Evolutionary conservation across 2,113 vertebrate species (phyloP), one percentile per base, ranked within the genome.

Genomic region (Caracal caracal): DNA sequence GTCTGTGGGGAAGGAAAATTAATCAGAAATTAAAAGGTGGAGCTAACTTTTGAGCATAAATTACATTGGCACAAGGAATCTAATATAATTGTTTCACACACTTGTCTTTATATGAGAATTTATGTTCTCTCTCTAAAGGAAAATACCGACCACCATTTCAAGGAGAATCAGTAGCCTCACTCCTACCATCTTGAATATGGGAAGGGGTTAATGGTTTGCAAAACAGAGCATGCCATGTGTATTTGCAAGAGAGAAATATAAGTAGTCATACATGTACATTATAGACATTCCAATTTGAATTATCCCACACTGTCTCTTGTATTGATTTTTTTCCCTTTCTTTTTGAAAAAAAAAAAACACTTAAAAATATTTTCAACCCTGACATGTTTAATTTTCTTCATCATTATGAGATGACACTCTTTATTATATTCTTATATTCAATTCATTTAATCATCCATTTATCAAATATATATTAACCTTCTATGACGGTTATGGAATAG

Each of bases 1-100:
- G 2, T 33, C 43, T 91, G 22, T 0, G 61, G 53, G 24, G 71
- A 92, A 76, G 89, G 20, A 95, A 92, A 97, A 94, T 51, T n/a
- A 92, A 90, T 96, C 97, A 83, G 65, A 97, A 97, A 97, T 3
- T 82, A 83, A 97, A 86, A 28, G 66, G 1, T 35, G 3, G 47
- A 87, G 49, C 12, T 82, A 80, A 53, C 28, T 28, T 87, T 94
- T 56, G 92, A 96, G 85, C 10, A 3, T 22, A 90, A 90, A 84
- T 19, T 80, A 53, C 49, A 0, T 53, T 8, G 47, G 24, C 59
- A 30, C 40, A 49, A 96, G 1, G 80, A 9, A 35, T 49, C 7
- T 73, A 89, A 91, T 40, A 26, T 15, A 78, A 61, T 92, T 85
- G 90, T 0, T 5, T 93, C 33, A 47, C 15, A 63, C 2, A 0